phyloP scores from a whole-genome alignment of 2,797 vertebrate species.

The Botia kubotai region DNA sequence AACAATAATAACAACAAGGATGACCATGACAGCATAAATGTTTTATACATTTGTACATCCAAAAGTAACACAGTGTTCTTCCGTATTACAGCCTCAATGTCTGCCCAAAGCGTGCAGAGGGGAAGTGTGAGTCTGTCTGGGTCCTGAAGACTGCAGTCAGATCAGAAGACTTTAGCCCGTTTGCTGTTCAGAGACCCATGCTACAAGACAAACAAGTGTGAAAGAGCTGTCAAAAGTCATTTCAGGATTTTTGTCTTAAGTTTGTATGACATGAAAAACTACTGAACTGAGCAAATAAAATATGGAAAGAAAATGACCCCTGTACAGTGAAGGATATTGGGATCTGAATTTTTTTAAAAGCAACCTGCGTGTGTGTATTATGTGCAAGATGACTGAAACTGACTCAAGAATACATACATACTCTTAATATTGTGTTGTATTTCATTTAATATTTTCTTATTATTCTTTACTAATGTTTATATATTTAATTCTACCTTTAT shows the following conservation, averaged over 20 bases:
- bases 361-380: too few relatives aligned
- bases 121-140: constrained; percentile 12
- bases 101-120: background rate
- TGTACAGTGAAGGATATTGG: too few relatives aligned
- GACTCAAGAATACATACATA: too few relatives aligned
- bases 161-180: constrained; percentile 87
- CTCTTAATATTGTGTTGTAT: too few relatives aligned
- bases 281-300: background rate
- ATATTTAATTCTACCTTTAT: too few relatives aligned
- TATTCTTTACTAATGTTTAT: too few relatives aligned
- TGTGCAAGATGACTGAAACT: too few relatives aligned
- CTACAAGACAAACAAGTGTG: constrained; percentile 68
- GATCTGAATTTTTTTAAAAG: too few relatives aligned
- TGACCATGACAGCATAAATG: constrained; percentile 68
- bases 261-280: background rate
- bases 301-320: background rate
- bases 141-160: constrained; percentile 40
- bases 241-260: background rate
- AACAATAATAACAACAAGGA: constrained; percentile 51
- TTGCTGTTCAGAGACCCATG: constrained; percentile 94
- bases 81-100: constrained; percentile 29
- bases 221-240: background rate
- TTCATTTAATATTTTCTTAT: too few relatives aligned
- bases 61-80: constrained; percentile 65
- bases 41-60: constrained; percentile 72